These are phyloP conservation scores for Strigamia transsilvanica DNA, from an alignment of 2,888 invertebrate genomes.

Conservation along the genomic window DNA sequence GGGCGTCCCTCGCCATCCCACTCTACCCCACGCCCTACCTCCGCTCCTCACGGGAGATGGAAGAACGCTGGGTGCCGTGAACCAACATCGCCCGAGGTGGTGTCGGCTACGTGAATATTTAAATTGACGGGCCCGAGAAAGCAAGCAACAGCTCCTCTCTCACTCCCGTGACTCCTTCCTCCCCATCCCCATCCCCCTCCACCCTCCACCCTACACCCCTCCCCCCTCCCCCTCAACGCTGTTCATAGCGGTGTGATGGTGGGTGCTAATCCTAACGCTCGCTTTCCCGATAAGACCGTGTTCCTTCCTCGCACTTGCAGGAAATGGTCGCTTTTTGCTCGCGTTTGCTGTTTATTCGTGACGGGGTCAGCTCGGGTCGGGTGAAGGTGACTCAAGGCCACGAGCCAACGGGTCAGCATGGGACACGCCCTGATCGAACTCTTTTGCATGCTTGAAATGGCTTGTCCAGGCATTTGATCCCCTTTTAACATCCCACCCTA, in stretches of 20 bases:
- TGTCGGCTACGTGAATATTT: conserved; percentile 47
- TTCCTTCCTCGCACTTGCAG: conserved; percentile 45
- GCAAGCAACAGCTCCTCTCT: conserved; percentile 32
- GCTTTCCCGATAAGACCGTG: conserved; percentile 33
- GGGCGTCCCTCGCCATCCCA: not conserved
- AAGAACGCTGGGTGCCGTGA: not conserved
- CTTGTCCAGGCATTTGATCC: conserved; percentile 10
- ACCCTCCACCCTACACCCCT: not conserved
- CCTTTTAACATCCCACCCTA: conserved; percentile 6
- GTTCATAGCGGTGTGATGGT: not conserved
- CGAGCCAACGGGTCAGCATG: conserved; percentile 29
- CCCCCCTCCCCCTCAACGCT: not conserved
- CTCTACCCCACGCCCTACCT: not conserved
- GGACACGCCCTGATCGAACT: conserved; percentile 23
- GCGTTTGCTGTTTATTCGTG: conserved; percentile 45
- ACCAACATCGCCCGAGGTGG: conserved; percentile 38
- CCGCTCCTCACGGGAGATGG: not conserved
- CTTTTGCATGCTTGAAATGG: not conserved
- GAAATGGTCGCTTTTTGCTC: conserved; percentile 48
- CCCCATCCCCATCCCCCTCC: not conserved
- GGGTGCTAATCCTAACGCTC: conserved; percentile 40
- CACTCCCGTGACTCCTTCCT: not conserved
- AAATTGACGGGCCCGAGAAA: conserved; percentile 46
- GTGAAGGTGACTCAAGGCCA: conserved; percentile 48
- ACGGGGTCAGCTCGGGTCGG: conserved; percentile 47